Evolutionary conservation across 2,888 invertebrate genomes (phyloP).

Genomic region (Pheosia tremula): DNA sequence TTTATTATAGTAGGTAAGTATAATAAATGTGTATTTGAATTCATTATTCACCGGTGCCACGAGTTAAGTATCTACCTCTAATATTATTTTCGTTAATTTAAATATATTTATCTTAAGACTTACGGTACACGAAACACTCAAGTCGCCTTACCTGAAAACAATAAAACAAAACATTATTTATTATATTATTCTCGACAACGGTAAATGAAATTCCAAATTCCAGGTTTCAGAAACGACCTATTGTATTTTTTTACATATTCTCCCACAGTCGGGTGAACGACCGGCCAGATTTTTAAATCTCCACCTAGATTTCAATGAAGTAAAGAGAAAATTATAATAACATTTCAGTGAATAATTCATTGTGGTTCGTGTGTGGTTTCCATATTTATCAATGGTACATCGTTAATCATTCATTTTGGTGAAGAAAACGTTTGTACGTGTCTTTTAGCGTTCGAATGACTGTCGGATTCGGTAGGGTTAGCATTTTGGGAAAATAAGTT

Average conservation of each 20-base stretch:
- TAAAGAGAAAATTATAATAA: slow-evolving; percentile 64
- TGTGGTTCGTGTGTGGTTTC: slow-evolving; percentile 52
- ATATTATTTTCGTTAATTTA: background rate
- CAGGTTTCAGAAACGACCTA: slow-evolving; percentile 42
- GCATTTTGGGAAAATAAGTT: background rate
- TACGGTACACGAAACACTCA: slow-evolving; percentile 5
- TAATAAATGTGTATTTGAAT: too few species aligned
- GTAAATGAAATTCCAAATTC: slow-evolving; percentile 37
- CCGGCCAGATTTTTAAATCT: slow-evolving; percentile 75
- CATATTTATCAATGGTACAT: slow-evolving; percentile 35
- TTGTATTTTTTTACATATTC: slow-evolving; percentile 32
- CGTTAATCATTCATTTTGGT: slow-evolving; percentile 23
- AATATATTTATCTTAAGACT: slow-evolving; percentile 1
- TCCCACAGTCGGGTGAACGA: slow-evolving; percentile 64
- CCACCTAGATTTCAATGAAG: slow-evolving; percentile 62
- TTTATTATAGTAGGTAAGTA: too few species aligned
- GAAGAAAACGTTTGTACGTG: background rate
- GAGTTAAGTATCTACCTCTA: background rate
- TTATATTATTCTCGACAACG: slow-evolving; percentile 37
- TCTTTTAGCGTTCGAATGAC: background rate
- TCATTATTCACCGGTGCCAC: too few species aligned
- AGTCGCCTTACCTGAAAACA: slow-evolving; percentile 54
- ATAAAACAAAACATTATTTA: slow-evolving; percentile 39
- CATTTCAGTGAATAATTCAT: slow-evolving; percentile 71
- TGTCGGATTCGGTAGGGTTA: background rate